Evolutionary conservation across 2,888 invertebrate genomes (phyloP).

Genomic region (Melikaiella ostensackeni): DNA sequence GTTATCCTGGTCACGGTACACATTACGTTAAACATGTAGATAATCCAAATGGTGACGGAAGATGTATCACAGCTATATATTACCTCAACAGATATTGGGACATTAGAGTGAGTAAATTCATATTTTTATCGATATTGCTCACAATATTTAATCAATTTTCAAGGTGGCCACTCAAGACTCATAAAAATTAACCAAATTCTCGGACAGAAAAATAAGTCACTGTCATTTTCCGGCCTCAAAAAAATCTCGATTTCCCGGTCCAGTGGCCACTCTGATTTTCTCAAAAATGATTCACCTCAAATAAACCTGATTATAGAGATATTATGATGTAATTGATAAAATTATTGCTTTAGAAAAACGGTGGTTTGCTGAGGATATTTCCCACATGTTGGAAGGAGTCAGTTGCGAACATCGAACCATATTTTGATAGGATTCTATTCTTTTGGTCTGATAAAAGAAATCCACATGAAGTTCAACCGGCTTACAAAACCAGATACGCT

Average conservation of each 20-base stretch:
- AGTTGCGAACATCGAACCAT: slow-evolving; percentile 94
- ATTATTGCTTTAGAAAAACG: slow-evolving; percentile 78
- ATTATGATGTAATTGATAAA: not conserved
- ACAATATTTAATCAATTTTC: not conserved
- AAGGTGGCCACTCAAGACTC: not conserved
- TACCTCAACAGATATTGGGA: slow-evolving; percentile 98
- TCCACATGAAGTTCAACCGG: slow-evolving; percentile 98
- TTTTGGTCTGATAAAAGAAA: slow-evolving; percentile 99
- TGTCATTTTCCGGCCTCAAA: no score
- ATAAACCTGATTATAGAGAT: no score
- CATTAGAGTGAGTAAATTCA: slow-evolving; percentile 81
- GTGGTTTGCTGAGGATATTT: slow-evolving; percentile 94
- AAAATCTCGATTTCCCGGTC: no score
- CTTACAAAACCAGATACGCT: slow-evolving; percentile 92
- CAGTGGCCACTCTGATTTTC: no score
- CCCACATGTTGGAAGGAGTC: slow-evolving; percentile 90
- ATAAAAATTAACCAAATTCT: no score
- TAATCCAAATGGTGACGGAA: slow-evolving; percentile 97
- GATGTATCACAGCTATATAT: slow-evolving; percentile 98
- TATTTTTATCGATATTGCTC: not conserved
- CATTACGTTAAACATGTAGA: slow-evolving; percentile 98
- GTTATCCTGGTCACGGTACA: slow-evolving; percentile 96
- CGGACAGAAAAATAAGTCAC: no score
- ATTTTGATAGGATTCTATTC: slow-evolving; percentile 95
- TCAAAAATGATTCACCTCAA: no score